phyloP scores from a whole-genome alignment of 1,140 invertebrate genomes.

The Thrips palmi region DNA sequence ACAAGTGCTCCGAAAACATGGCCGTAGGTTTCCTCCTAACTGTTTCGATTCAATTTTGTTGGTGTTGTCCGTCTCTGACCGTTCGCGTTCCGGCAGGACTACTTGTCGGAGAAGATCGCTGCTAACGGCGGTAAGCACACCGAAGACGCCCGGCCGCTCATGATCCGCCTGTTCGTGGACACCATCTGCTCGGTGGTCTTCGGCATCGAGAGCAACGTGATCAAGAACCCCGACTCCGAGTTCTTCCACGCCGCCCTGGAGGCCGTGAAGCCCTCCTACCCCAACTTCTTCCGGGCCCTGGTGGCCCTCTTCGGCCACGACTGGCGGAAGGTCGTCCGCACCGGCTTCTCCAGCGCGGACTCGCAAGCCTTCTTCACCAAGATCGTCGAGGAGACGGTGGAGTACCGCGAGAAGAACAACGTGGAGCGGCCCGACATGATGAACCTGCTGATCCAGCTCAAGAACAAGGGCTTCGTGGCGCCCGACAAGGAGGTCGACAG shows the following conservation, averaged over 20 bases:
- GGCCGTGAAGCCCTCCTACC: too few relatives aligned
- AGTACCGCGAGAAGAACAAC: conserved; percentile 24
- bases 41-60: too few relatives aligned
- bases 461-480: too few relatives aligned
- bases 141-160: too few relatives aligned
- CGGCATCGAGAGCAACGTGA: conserved; percentile 31
- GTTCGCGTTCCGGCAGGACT: too few relatives aligned
- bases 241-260: conserved; percentile 27
- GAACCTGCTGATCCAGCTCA: conserved; percentile 17
- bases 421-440: conserved; percentile 25
- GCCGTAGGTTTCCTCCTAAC: too few relatives aligned
- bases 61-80: too few relatives aligned
- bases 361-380: conserved; percentile 24
- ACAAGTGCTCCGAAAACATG: conserved; percentile 14
- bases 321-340: neutral
- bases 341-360: conserved; percentile 14
- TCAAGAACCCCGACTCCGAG: conserved; percentile 26
- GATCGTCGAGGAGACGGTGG: conserved; percentile 24
- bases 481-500: neutral
- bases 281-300: too few relatives aligned
- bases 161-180: too few relatives aligned
- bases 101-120: too few relatives aligned
- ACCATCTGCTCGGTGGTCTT: conserved; percentile 35
- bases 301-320: too few relatives aligned
- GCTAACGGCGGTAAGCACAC: too few relatives aligned